Evolutionary conservation across 2,113 vertebrate species (phyloP).

Genomic region (Brachionichthys hirsutus): DNA sequence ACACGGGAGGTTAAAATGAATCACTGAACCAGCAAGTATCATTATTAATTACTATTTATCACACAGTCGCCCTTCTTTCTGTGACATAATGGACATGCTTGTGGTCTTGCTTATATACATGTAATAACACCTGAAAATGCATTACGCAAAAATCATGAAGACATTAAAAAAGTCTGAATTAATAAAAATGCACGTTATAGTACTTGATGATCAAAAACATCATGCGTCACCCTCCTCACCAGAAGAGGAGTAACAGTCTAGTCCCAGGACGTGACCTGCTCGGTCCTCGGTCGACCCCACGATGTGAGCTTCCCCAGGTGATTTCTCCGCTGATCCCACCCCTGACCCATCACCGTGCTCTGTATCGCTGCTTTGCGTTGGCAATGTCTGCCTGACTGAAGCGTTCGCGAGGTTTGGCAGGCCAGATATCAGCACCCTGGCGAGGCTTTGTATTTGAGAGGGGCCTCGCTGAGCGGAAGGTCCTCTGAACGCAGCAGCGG

Average conservation of each 20-base stretch:
- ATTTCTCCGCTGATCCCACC: neutral
- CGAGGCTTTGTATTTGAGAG: constrained; percentile 55
- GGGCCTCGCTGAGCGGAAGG: constrained; percentile 13
- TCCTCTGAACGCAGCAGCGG: constrained; percentile 63
- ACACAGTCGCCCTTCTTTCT: neutral
- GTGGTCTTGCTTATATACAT: constrained; percentile 41
- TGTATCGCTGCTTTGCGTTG: neutral
- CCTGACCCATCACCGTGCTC: neutral
- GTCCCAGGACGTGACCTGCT: constrained; percentile 65
- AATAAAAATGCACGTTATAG: no score
- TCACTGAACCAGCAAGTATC: constrained; percentile 47
- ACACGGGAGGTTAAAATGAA: constrained; percentile 3
- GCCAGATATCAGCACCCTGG: constrained; percentile 61
- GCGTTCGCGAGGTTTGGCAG: constrained; percentile 73
- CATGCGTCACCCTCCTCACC: constrained; percentile 70
- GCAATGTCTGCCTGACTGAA: constrained; percentile 5
- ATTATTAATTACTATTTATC: constrained; percentile 12
- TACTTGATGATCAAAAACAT: neutral
- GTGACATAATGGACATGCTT: constrained; percentile 26
- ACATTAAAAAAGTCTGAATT: no score
- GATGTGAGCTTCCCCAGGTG: neutral
- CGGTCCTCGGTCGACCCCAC: constrained; percentile 4
- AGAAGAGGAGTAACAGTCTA: constrained; percentile 78
- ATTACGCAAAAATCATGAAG: no score
- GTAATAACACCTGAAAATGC: neutral